A percentile compares a stretch with the other conserved stretches of the same genome.
Conservation (phyloP, 2,113 vertebrate genomes). For the Glareola pratincola region DNA sequence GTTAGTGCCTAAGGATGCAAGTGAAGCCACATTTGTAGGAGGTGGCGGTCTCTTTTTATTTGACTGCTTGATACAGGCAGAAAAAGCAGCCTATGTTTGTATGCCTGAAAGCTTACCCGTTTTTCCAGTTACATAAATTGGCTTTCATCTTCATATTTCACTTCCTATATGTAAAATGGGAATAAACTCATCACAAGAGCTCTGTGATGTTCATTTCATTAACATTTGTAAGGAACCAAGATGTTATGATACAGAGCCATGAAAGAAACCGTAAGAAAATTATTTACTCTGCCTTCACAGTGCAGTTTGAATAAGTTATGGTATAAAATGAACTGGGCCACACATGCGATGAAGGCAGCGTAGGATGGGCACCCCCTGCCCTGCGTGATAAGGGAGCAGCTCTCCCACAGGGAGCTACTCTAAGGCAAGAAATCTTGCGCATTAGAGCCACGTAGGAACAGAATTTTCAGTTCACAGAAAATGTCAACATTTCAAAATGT, state of each 20-base stretch:
- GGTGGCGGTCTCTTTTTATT: background rate
- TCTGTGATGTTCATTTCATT: conserved; percentile 19
- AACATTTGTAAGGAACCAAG: conserved; percentile 3
- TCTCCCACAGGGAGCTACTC: background rate
- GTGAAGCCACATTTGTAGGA: background rate
- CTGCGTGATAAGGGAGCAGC: background rate
- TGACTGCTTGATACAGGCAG: background rate
- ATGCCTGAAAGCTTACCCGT: background rate
- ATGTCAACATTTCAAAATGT: background rate
- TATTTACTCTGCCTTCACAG: background rate
- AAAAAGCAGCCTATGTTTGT: background rate
- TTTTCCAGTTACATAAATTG: conserved; percentile 4
- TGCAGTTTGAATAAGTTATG: background rate
- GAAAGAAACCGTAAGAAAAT: background rate
- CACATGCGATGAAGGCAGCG: background rate
- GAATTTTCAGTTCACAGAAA: background rate
- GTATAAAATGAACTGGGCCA: background rate
- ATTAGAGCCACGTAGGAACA: background rate
- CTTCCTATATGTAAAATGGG: background rate
- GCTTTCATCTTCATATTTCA: conserved; percentile 19
- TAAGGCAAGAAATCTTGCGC: background rate
- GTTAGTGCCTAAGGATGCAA: background rate
- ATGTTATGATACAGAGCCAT: background rate
- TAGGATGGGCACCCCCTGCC: background rate
- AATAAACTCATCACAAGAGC: conserved; percentile 14